Evolutionary conservation across 2,797 vertebrate species (phyloP).

Genomic region (Argyrosomus regius): DNA sequence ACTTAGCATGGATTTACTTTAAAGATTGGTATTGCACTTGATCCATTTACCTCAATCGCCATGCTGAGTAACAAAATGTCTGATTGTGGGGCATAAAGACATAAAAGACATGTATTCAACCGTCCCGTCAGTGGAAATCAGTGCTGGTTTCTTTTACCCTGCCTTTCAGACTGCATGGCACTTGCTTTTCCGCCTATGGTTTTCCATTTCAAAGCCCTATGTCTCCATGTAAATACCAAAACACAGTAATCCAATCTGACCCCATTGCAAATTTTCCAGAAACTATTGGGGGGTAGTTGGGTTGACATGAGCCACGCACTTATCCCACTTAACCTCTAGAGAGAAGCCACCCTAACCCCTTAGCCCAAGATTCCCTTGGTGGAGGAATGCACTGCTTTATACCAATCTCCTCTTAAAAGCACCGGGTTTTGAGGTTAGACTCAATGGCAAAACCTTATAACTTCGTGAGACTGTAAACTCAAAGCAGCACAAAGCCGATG

Average conservation of each 20-base stretch:
- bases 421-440: constrained; percentile 59
- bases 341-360: constrained; percentile 82
- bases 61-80: constrained; percentile 61
- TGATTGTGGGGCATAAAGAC: constrained; percentile 72
- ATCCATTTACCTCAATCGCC: constrained; percentile 76
- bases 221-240: constrained; percentile 87
- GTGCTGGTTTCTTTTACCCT: constrained; percentile 77
- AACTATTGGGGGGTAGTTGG: constrained; percentile 81
- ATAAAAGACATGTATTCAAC: constrained; percentile 78
- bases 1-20: constrained; percentile 72
- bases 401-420: constrained; percentile 71
- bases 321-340: constrained; percentile 86
- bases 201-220: constrained; percentile 86
- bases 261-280: constrained; percentile 85
- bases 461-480: constrained; percentile 61
- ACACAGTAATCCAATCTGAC: constrained; percentile 87
- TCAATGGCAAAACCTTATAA: constrained; percentile 64
- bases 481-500: constrained; percentile 56
- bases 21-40: constrained; percentile 69
- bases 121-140: constrained; percentile 79
- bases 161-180: constrained; percentile 83
- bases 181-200: constrained; percentile 84
- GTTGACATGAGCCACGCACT: constrained; percentile 86
- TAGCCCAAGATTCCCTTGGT: constrained; percentile 65
- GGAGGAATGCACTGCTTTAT: constrained; percentile 79